Percentiles rank a stretch among this genome's conserved stretches.
phyloP scores from a whole-genome alignment of 2,797 vertebrate genomes.

The Chloroceryle amazona region DNA sequence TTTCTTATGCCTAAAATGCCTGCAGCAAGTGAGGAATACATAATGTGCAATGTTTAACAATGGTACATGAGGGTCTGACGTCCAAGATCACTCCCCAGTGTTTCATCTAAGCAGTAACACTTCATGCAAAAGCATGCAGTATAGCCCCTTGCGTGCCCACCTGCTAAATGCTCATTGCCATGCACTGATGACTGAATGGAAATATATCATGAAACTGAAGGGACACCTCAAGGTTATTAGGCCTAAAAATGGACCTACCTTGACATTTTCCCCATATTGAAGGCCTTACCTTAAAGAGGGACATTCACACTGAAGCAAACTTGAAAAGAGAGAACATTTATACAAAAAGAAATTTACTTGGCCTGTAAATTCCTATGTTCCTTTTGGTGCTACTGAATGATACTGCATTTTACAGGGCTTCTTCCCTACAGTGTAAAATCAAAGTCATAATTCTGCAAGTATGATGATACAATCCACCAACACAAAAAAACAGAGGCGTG shows the following conservation, averaged over 20 bases:
- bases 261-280: constrained; percentile 82
- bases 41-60: constrained; percentile 60
- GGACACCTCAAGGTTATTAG: constrained; percentile 78
- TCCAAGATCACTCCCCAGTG: constrained; percentile 68
- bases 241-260: constrained; percentile 86
- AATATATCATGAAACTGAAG: constrained; percentile 80
- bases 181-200: constrained; percentile 85
- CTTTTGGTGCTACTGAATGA: constrained; percentile 70
- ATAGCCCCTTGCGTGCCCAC: constrained; percentile 64
- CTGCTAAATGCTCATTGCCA: constrained; percentile 79
- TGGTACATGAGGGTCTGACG: constrained; percentile 54
- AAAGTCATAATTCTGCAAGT: constrained; percentile 56
- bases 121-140: constrained; percentile 84
- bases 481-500: constrained; percentile 31
- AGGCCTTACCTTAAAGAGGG: constrained; percentile 87
- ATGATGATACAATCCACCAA: not conserved
- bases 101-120: constrained; percentile 77
- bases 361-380: constrained; percentile 74
- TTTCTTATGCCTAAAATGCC: constrained; percentile 23
- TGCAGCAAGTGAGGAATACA: constrained; percentile 40
- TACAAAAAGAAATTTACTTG: constrained; percentile 86
- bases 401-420: constrained; percentile 62
- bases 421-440: constrained; percentile 43
- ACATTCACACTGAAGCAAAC: constrained; percentile 88
- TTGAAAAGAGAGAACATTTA: constrained; percentile 88